Evolutionary conservation across 2,888 invertebrate genomes (phyloP).

Genomic region (Cinara cedri): DNA sequence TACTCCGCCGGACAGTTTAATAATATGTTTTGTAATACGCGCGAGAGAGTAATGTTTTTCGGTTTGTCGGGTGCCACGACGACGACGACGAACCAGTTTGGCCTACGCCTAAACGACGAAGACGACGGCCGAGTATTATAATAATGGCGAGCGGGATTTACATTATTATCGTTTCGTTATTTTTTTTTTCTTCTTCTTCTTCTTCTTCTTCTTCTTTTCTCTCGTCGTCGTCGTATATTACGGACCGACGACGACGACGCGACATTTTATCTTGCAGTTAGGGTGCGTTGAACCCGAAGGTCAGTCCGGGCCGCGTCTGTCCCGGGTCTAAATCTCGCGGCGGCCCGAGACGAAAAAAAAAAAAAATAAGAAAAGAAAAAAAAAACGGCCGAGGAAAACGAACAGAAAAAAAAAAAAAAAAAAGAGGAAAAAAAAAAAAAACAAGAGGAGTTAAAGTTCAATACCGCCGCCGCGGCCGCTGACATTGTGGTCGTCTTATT

Average conservation of each 20-base stretch:
- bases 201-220: not conserved
- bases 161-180: conserved; percentile 36
- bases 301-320: conserved; percentile 18
- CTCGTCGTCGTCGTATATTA: not conserved
- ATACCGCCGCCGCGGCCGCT: not conserved
- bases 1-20: too few relatives aligned
- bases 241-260: conserved; percentile 11
- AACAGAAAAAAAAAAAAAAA: not conserved
- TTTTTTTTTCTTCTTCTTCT: not conserved
- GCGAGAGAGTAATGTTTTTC: not conserved
- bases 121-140: conserved; percentile 6
- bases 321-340: conserved; percentile 33
- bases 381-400: conserved; percentile 1
- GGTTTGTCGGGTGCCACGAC: not conserved
- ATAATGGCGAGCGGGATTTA: conserved; percentile 14
- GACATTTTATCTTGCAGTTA: conserved; percentile 24
- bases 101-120: conserved; percentile 4
- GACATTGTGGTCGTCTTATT: not conserved
- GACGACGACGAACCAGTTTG: conserved; percentile 15
- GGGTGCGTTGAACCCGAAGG: conserved; percentile 56
- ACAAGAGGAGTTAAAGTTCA: conserved; percentile 40
- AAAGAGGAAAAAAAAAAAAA: not conserved
- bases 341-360: not conserved
- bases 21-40: too few relatives aligned
- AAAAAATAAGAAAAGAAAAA: not conserved